Conservation (phyloP, 2,113 vertebrate species). For the Colaptes auratus region DNA sequence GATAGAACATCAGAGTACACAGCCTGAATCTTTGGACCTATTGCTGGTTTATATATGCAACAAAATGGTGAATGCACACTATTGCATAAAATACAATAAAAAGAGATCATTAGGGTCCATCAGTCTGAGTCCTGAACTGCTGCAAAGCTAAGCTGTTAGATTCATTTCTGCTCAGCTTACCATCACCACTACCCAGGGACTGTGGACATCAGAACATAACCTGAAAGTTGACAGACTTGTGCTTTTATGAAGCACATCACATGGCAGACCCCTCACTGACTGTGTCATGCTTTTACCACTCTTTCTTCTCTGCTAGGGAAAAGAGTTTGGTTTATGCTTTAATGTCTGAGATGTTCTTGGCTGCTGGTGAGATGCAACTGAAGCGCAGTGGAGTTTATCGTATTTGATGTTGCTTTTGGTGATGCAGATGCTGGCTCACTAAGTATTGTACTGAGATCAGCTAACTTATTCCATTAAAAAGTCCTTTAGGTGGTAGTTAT, state of each 20-base stretch:
- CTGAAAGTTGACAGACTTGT: not conserved
- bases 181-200: not conserved
- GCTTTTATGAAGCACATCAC: not conserved
- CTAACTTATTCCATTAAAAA: constrained; percentile 30
- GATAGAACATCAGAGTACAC: not conserved
- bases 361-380: not conserved
- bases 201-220: not conserved
- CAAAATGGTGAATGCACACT: not conserved
- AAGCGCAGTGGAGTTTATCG: not conserved
- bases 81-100: not conserved
- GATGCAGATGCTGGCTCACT: not conserved
- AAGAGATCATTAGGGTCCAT: not conserved
- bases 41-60: not conserved
- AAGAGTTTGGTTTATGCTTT: constrained; percentile 5
- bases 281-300: not conserved
- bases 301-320: not conserved
- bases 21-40: not conserved
- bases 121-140: not conserved
- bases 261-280: not conserved
- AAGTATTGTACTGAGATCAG: not conserved
- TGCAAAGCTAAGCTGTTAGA: not conserved
- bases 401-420: constrained; percentile 3
- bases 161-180: not conserved
- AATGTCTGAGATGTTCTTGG: not conserved
- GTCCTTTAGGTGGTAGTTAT: constrained; percentile 27